Evolutionary conservation across 2,888 invertebrate species (phyloP), one percentile per base, ranked within the genome.

Genomic region (Schizotus pectinicornis): DNA sequence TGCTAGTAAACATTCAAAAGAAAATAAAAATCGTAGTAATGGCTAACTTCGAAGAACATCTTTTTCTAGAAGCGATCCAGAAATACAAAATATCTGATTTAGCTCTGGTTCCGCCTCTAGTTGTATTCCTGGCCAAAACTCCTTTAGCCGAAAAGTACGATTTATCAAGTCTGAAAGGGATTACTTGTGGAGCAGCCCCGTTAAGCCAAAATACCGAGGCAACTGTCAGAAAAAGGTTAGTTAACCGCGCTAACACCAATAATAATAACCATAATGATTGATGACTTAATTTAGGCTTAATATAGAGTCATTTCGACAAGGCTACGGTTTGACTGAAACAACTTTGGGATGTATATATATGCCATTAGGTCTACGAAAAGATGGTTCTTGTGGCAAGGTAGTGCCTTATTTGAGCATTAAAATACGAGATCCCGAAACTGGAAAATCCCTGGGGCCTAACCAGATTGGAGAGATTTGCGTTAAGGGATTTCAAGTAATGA

Each of bases 381-480:
- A 82, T 0, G 89, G 88, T 9, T 87, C 88, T 39, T 86, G 85
- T 54, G 90, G 90, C 7, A 80, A 79, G 2, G 82, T 90, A 1
- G 82, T 84, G 7, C 82, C 85, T 0, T 88, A 86, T 33, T 80
- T 84, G 73, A 3, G 2, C 5, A 3, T n/a, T 13, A 87, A 86
- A 80, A 85, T 88, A 32, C 66, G 85, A 47, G 84, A 88, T 73
- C 77, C 83, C 43, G 85, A 86, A 50, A 88, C 83, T 0, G 87
- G 87, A 0, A 76, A 83, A 70, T 68, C 78, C 8, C 71, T 90
- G 42, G 88, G 88, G 0, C 82, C 86, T 0, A 80, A 84, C 57
- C 72, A 88, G 73, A 82, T 84, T 48, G 95, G 95, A 9, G 95
- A 95, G 77, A 75, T 94, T 0, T 92, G 90, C 78, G 86, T 94